These are phyloP conservation scores for Eristalinus sepulchralis DNA, from an alignment of 2,888 invertebrate genomes.

Conservation along the genomic window DNA sequence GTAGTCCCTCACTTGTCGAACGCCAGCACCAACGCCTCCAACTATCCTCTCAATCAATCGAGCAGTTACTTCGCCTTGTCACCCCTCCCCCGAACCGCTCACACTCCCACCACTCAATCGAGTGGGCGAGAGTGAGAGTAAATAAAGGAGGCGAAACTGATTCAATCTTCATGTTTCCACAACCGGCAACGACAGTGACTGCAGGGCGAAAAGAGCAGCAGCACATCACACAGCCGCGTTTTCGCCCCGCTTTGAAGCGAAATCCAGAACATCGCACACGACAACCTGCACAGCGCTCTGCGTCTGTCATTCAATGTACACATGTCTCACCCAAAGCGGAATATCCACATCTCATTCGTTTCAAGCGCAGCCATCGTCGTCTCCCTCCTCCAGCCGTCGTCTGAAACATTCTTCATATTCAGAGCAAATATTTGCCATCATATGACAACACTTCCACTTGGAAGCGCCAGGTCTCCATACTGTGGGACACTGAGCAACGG, in stretches of 20 bases:
- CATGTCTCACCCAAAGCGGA: constrained; percentile 58
- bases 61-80: background rate
- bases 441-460: constrained; percentile 65
- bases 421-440: constrained; percentile 69
- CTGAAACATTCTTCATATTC: constrained; percentile 68
- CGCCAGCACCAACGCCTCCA: background rate
- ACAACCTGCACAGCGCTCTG: constrained; percentile 47
- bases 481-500: background rate
- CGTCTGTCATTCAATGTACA: constrained; percentile 63
- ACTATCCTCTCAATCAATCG: background rate
- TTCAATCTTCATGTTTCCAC: constrained; percentile 61
- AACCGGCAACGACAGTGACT: constrained; percentile 17
- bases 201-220: constrained; percentile 59
- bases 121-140: constrained; percentile 29
- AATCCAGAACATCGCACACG: constrained; percentile 9
- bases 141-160: constrained; percentile 56
- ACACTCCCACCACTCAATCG: background rate
- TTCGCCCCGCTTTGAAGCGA: background rate
- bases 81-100: background rate
- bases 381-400: constrained; percentile 26
- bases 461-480: constrained; percentile 33
- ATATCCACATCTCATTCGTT: constrained; percentile 64
- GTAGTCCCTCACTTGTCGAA: background rate
- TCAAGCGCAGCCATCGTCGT: constrained; percentile 49
- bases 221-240: background rate